A percentile compares a stretch with the other conserved stretches of the same genome.
These are phyloP conservation scores for Leucoraja ocellata DNA, from an alignment of 2,797 vertebrate genomes.

Conservation along the genomic window DNA sequence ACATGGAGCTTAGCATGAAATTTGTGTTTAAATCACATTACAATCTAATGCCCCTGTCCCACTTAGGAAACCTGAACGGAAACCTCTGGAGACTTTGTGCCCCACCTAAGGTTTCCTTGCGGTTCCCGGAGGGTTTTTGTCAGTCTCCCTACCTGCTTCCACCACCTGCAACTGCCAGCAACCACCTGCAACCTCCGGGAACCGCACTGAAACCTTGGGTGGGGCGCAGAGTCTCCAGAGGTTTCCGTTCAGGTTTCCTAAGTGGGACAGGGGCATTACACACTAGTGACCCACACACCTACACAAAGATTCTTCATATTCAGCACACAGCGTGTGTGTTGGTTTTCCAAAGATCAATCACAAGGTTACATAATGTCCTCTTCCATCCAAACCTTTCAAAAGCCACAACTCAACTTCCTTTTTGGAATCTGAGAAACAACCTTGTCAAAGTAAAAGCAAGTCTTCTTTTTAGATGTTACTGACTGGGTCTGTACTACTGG, in stretches of 20 bases:
- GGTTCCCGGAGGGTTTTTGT: too few species aligned
- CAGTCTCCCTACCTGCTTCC: too few species aligned
- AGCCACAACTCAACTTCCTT: background rate
- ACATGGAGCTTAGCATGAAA: background rate
- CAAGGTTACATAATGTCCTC: background rate
- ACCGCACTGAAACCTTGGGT: too few species aligned
- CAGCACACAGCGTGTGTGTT: background rate
- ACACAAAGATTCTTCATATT: background rate
- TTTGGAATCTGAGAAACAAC: slow-evolving; percentile 1
- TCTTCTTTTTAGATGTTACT: background rate
- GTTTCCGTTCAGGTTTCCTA: too few species aligned
- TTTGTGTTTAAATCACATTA: background rate
- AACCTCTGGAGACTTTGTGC: too few species aligned
- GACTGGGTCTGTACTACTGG: background rate
- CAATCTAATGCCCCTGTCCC: background rate
- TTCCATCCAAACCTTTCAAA: background rate
- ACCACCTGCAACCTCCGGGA: too few species aligned
- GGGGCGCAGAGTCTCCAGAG: too few species aligned
- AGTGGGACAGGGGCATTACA: background rate
- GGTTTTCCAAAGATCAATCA: background rate
- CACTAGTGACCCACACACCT: background rate
- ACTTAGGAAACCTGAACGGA: too few species aligned
- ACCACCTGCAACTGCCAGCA: too few species aligned
- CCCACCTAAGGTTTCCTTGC: too few species aligned
- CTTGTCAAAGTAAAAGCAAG: background rate